Percentiles rank a stretch among this genome's conserved stretches.
Evolutionary conservation across 1,140 invertebrate species (phyloP).

Genomic region (Brachionus paranguensis): DNA sequence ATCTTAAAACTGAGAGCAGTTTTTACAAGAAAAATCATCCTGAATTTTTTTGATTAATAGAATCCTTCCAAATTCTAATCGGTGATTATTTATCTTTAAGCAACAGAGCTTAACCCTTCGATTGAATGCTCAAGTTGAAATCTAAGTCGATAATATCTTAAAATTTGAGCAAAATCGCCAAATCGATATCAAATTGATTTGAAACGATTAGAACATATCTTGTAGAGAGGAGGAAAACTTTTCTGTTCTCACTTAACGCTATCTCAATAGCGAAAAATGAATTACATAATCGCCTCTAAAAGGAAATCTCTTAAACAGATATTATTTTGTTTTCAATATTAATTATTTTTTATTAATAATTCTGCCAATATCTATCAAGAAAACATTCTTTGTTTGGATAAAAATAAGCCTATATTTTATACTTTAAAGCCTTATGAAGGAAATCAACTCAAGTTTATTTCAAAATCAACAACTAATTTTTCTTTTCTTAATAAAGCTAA

Average conservation of each 20-base stretch:
- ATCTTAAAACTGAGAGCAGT: not conserved
- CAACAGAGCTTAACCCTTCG: not conserved
- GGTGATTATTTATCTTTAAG: not conserved
- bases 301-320: not conserved
- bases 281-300: constrained; percentile 1
- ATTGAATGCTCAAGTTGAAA: not conserved
- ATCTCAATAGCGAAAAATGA: not conserved
- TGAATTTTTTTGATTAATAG: not conserved
- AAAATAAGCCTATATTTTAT: not conserved
- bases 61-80: not conserved
- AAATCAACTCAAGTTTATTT: not conserved
- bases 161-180: not conserved
- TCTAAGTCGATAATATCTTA: not conserved
- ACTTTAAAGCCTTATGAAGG: not conserved
- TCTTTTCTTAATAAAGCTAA: not conserved
- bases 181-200: constrained; percentile 20
- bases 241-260: not conserved
- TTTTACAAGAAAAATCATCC: not conserved
- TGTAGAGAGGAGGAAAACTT: not conserved
- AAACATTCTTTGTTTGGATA: not conserved
- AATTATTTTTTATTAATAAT: not conserved
- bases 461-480: not conserved
- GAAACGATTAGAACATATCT: not conserved
- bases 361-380: not conserved
- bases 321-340: not conserved